These are phyloP conservation scores for Ochotona curzoniae DNA, from an alignment of 2,113 vertebrate species.

Conservation along the genomic window DNA sequence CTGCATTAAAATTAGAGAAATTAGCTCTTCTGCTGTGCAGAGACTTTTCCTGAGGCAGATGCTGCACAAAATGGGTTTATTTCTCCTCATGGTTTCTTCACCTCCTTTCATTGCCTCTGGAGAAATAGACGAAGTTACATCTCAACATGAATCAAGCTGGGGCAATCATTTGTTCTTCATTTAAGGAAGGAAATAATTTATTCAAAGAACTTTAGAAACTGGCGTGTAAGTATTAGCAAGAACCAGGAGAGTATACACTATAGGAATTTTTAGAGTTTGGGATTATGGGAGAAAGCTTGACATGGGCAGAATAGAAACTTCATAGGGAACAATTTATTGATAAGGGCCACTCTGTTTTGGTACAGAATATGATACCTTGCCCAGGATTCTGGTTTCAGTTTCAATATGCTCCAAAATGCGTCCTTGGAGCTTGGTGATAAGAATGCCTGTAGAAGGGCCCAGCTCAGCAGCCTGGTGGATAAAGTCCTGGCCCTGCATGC, in stretches of 20 bases:
- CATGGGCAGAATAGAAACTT: neutral
- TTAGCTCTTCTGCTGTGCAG: neutral
- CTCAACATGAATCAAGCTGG: neutral
- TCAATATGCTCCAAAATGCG: neutral
- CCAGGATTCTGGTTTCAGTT: neutral
- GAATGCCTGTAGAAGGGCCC: neutral
- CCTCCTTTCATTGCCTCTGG: neutral
- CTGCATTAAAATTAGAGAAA: neutral
- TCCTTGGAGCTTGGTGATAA: neutral
- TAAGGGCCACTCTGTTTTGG: neutral
- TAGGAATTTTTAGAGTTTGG: neutral
- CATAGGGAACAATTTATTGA: neutral
- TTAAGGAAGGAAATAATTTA: neutral
- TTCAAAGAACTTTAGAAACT: neutral
- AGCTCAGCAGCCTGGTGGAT: too few relatives aligned
- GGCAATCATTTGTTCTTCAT: neutral
- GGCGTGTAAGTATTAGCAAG: neutral
- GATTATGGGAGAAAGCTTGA: too few relatives aligned
- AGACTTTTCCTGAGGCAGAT: neutral
- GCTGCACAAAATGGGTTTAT: neutral
- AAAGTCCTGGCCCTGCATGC: too few relatives aligned
- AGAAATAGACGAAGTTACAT: neutral
- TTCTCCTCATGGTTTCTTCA: neutral
- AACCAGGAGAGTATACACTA: neutral
- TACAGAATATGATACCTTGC: neutral